These are phyloP conservation scores for Onychostoma macrolepis DNA, from an alignment of 2,113 vertebrate genomes.

Conservation along the genomic window DNA sequence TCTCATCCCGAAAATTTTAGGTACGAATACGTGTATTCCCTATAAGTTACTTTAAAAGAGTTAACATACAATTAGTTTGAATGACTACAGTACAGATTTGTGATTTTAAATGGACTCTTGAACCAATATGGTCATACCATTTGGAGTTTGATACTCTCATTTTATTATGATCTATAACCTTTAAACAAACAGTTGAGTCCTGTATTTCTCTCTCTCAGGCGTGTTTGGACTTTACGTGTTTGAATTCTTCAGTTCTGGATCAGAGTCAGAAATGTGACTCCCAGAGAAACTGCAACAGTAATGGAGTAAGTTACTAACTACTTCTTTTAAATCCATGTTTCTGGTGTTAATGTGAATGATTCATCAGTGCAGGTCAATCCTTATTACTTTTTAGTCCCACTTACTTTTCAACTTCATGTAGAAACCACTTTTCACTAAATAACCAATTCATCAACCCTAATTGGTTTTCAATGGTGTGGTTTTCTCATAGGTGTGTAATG, in stretches of 20 bases:
- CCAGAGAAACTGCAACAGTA: slow-evolving; percentile 72
- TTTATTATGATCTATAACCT: not conserved
- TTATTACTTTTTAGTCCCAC: not conserved
- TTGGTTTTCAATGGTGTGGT: not conserved
- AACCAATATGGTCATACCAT: not conserved
- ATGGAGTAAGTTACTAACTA: slow-evolving; percentile 74
- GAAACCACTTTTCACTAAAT: not conserved
- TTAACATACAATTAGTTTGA: too few relatives aligned
- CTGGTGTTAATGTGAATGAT: not conserved
- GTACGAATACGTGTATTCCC: too few relatives aligned
- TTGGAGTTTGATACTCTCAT: not conserved
- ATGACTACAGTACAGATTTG: not conserved
- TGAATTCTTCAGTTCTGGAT: slow-evolving; percentile 75
- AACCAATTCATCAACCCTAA: not conserved
- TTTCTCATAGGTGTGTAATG: slow-evolving; percentile 78
- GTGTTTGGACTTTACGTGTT: slow-evolving; percentile 80
- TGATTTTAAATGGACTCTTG: not conserved
- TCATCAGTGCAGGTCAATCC: not conserved
- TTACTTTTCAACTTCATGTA: not conserved
- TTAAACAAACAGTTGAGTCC: not conserved
- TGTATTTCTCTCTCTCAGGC: slow-evolving; percentile 67
- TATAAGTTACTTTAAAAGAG: too few relatives aligned
- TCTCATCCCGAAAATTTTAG: too few relatives aligned
- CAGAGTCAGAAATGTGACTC: slow-evolving; percentile 77
- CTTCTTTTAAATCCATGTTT: not conserved